These are phyloP conservation scores for Aethes cnicana DNA, from an alignment of 2,888 invertebrate genomes.

Conservation along the genomic window DNA sequence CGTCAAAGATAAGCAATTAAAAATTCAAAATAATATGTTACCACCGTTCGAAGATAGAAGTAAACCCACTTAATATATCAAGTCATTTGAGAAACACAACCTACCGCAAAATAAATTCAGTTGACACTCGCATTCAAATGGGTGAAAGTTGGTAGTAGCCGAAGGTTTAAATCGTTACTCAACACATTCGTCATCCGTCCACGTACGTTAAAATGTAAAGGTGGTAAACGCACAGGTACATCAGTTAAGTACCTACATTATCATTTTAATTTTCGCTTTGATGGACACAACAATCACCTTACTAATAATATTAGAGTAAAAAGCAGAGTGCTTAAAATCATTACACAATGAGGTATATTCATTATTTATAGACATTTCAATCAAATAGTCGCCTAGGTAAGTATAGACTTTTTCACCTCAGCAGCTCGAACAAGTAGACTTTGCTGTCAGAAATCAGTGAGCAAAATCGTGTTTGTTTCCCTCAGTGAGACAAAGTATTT, in stretches of 20 bases:
- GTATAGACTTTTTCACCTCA: too few species aligned
- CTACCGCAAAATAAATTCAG: constrained; percentile 39
- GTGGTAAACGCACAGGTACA: neutral
- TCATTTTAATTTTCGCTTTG: too few species aligned
- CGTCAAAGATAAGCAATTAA: constrained; percentile 2
- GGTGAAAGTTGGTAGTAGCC: constrained; percentile 72
- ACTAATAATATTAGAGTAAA: too few species aligned
- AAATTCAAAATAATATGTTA: constrained; percentile 3
- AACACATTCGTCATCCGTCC: constrained; percentile 69
- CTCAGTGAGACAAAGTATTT: too few species aligned
- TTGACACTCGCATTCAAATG: constrained; percentile 57
- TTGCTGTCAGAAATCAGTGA: too few species aligned
- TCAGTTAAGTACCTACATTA: neutral
- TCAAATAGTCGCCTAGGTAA: too few species aligned
- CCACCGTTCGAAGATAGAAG: neutral
- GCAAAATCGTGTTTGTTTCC: too few species aligned
- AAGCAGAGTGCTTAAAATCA: too few species aligned
- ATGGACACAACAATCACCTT: too few species aligned
- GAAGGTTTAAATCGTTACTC: constrained; percentile 77
- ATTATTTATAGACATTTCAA: too few species aligned
- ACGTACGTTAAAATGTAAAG: constrained; percentile 15
- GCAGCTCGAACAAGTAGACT: too few species aligned
- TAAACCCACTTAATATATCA: neutral
- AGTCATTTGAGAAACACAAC: constrained; percentile 19
- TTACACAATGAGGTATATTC: too few species aligned